phyloP scores from a whole-genome alignment of 2,888 invertebrate species.

The Drosophila birchii region DNA sequence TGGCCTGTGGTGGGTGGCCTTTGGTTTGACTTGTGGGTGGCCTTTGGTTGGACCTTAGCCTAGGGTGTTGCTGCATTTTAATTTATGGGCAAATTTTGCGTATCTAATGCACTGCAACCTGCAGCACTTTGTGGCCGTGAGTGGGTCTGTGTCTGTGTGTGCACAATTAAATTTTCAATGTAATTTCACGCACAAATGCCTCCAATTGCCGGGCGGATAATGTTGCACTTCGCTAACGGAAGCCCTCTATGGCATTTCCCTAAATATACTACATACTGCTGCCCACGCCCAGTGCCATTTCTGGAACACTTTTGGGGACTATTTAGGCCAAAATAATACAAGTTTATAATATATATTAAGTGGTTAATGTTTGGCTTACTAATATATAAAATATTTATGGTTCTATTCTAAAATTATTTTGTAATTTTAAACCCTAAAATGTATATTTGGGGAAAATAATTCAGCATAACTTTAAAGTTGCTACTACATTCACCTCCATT shows the following conservation, averaged over 20 bases:
- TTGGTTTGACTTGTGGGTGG: background rate
- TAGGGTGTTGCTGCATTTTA: slow-evolving; percentile 51
- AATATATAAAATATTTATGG: background rate
- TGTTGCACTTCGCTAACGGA: slow-evolving; percentile 5
- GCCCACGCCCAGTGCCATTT: background rate
- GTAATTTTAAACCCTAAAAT: background rate
- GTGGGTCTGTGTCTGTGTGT: slow-evolving; percentile 57
- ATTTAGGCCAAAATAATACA: slow-evolving; percentile 24
- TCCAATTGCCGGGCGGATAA: slow-evolving; percentile 56
- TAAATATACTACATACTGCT: too few species aligned
- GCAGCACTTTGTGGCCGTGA: slow-evolving; percentile 25
- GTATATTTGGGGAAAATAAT: background rate
- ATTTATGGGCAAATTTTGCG: slow-evolving; percentile 71
- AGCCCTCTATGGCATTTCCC: background rate
- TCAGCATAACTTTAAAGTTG: background rate
- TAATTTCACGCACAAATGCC: slow-evolving; percentile 76
- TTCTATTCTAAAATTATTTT: background rate
- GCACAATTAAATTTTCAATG: slow-evolving; percentile 77
- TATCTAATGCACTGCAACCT: slow-evolving; percentile 63
- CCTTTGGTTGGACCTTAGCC: slow-evolving; percentile 3
- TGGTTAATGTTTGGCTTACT: background rate
- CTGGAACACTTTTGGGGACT: background rate
- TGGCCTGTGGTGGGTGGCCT: background rate
- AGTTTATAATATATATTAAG: background rate
- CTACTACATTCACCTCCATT: background rate